phyloP scores from a whole-genome alignment of 2,888 invertebrate species.

The Bellardia pandia region DNA sequence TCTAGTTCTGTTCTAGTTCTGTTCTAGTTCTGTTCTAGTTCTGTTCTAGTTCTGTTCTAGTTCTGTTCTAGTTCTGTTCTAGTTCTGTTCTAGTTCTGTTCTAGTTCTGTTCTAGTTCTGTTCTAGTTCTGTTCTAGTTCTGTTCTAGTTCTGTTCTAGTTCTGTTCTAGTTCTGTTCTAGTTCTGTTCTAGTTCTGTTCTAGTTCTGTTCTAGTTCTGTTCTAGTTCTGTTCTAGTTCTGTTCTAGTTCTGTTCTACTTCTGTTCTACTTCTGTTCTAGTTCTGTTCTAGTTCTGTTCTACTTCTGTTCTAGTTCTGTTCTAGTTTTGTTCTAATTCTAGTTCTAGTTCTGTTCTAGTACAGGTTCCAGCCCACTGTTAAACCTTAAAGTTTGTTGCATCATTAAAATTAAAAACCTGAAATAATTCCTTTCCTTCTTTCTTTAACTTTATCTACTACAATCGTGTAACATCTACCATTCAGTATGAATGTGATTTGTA shows the following conservation, averaged over 20 bases:
- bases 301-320: too few species aligned
- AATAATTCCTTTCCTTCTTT: slow-evolving; percentile 61
- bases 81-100: too few species aligned
- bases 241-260: slow-evolving; percentile 2
- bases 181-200: not conserved
- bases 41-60: too few species aligned
- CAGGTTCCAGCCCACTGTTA: slow-evolving; percentile 33
- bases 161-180: not conserved
- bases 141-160: not conserved
- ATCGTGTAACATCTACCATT: slow-evolving; percentile 26
- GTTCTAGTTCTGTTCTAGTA: not conserved
- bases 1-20: too few species aligned
- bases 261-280: not conserved
- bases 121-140: too few species aligned
- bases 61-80: too few species aligned
- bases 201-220: not conserved
- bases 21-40: too few species aligned
- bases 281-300: too few species aligned
- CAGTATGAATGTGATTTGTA: slow-evolving; percentile 57
- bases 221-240: not conserved
- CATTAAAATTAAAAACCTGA: slow-evolving; percentile 73
- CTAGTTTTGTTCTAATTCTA: not conserved
- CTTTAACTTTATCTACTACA: slow-evolving; percentile 40
- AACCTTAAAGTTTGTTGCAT: slow-evolving; percentile 55
- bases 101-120: too few species aligned